phyloP scores from a whole-genome alignment of 2,888 invertebrate species.

The Synergus gifuensis region DNA sequence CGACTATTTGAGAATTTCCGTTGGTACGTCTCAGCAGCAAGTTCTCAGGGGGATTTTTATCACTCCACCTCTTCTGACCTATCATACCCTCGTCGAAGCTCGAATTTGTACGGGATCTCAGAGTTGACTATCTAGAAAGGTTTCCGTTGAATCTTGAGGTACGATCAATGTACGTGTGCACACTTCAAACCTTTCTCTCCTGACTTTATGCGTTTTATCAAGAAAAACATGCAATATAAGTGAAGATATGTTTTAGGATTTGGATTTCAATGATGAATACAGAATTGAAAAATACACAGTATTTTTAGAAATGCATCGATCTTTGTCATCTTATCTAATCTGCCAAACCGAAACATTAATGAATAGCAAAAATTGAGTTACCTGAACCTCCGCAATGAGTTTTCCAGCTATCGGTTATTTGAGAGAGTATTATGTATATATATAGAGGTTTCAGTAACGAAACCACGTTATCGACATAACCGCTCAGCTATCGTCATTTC shows the following conservation, averaged over 20 bases:
- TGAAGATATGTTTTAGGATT: background rate
- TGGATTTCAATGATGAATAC: background rate
- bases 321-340: background rate
- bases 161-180: background rate
- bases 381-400: conserved; percentile 1
- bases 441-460: background rate
- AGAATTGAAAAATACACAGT: background rate
- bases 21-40: background rate
- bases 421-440: background rate
- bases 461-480: background rate
- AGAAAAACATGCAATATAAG: background rate
- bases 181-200: background rate
- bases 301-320: background rate
- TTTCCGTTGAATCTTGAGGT: conserved; percentile 25
- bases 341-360: background rate
- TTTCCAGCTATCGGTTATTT: conserved; percentile 17
- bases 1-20: conserved; percentile 27
- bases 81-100: conserved; percentile 37
- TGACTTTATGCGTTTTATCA: background rate
- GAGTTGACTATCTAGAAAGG: conserved; percentile 25
- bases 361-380: background rate
- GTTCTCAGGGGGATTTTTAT: conserved; percentile 33
- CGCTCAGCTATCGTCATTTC: background rate
- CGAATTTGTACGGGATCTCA: conserved; percentile 25
- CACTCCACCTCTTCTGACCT: background rate